Evolutionary conservation across 2,113 vertebrate species (phyloP), one percentile per base, ranked within the genome.

Genomic region (Callorhinus ursinus): DNA sequence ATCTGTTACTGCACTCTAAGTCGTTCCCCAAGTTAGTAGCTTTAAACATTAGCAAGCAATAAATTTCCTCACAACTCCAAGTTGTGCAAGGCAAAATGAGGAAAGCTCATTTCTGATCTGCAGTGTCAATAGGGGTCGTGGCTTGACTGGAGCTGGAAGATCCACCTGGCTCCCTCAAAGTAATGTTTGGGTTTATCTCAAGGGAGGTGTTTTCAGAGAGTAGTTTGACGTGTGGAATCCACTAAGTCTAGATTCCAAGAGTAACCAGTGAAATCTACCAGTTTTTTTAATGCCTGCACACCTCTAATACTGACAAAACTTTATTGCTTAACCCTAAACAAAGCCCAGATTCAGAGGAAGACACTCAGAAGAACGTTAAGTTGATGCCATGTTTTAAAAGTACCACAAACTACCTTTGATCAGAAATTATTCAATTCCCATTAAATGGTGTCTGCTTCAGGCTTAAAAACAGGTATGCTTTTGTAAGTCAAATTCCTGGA

Each of bases 81-180:
- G 71, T 55, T 72, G 10, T 11, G 21, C 26, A 31, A 55, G 24
- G 10, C 42, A n/a, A 72, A 46, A 55, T 5, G 72, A 49, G 19
- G 1, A 61, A 8, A 76, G 59, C 39, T 76, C 11, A 67, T 61
- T 65, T 76, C 24, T 42, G 8, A 61, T 33, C 9, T 28, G 39
- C 0, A 13, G 5, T 51, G 2, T 55, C n/a, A 22, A 1, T 13
- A 24, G 51, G 1, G 6, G 3, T 53, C 31, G 24, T 59, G 57
- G 51, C 2, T 42, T 42, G 4, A 61, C 15, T 31, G 39, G 11
- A 28, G 9, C 22, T 33, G 26, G 11, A 74, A 65, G 9, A 49
- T 49, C 15, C 33, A 28, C 1, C 5, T 14, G 3, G 33, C 4
- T 81, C 61, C 46, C 14, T 36, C 42, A 71, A 59, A 19, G 3